Base-by-base conservation (phyloP, 2,797 vertebrate genomes). In the Harpagifer antarcticus region DNA sequence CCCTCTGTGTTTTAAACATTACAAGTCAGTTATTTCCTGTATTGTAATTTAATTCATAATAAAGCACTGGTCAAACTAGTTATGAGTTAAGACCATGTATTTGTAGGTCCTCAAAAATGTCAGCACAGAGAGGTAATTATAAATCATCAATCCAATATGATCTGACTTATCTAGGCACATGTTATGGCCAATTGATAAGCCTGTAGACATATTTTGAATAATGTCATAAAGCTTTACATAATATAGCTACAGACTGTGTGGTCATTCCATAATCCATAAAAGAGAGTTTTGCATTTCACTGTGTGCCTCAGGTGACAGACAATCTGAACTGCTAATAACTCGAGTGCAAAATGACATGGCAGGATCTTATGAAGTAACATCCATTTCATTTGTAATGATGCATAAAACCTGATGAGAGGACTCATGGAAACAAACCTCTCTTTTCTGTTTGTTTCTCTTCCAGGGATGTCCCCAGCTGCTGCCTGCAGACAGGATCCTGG, bases 391-490 rank as follows among this genome's bases (percentile, higher is more conserved):
- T 70, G 56, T 11, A 43, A 3, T 54, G 33, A 44, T 63, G 37
- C 16, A 66, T 67, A 42, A 12, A 44, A 76, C 9, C 31, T 40
- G 5, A 44, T 62, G 43, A 27, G 8, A n/a, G 3, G n/a, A 61
- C 19, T 9, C 5, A 3, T 5, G 45, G 47, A 48, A 31, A 19
- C 10, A 50, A 4, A 37, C 16, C 20, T 69, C 45, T 37, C 19
- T 45, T 63, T 1, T 79, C 12, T 59, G 4, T 17, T 42, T 49
- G 9, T 72, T 42, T 73, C 12, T 68, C 12, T 44, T 52, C 9
- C 61, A 99, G 98, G 97, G 99, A 62, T 99, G 98, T 78, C 98
- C 98, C 50, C 98, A 99, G 92, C 89, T 99, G 87, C 93, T 99
- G 81, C 96, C 96, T 2, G 95, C 96, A 0, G 97, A 96, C 54